phyloP scores from a whole-genome alignment of 2,797 vertebrate genomes.

The Cossypha caffra region DNA sequence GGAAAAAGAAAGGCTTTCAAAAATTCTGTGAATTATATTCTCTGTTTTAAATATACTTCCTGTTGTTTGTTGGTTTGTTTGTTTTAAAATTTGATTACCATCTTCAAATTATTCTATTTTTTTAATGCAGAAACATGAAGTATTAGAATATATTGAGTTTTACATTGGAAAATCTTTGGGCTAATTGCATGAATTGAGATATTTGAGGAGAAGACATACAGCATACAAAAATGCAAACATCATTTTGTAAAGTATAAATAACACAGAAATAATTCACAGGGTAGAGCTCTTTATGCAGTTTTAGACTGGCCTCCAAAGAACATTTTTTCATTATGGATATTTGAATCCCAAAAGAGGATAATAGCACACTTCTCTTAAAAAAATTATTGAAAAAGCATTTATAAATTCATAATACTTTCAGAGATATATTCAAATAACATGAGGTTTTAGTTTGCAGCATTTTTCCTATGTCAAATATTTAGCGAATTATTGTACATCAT shows the following conservation, averaged over 20 bases:
- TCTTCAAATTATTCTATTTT: not conserved
- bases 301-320: not conserved
- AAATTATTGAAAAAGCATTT: rapidly evolving
- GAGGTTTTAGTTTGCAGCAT: not conserved
- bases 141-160: not conserved
- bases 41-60: not conserved
- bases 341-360: not conserved
- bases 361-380: not conserved
- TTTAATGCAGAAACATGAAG: not conserved
- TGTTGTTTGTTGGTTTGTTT: not conserved
- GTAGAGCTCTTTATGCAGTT: not conserved
- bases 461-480: not conserved
- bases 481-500: not conserved
- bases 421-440: not conserved
- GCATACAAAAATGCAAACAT: not conserved
- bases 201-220: rapidly evolving
- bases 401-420: not conserved
- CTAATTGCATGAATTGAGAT: not conserved
- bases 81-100: rapidly evolving
- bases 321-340: not conserved
- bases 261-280: not conserved
- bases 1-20: not conserved
- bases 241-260: not conserved
- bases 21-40: not conserved
- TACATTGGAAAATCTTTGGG: not conserved